These are phyloP conservation scores for Cavia porcellus DNA, from an alignment of 2,113 vertebrate genomes.

Conservation along the genomic window DNA sequence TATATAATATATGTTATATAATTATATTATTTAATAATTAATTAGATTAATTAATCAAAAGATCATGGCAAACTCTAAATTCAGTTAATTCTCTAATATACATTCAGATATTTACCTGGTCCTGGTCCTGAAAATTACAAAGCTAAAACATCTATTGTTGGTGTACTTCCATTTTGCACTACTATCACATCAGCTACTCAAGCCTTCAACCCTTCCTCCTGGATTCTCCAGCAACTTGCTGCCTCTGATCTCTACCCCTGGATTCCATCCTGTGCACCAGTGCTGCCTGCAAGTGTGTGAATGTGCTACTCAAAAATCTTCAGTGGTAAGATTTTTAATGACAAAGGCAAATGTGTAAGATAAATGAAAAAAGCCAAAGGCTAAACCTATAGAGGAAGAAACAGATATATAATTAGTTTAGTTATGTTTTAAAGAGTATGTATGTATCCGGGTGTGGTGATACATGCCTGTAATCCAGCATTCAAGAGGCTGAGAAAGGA, in stretches of 20 bases:
- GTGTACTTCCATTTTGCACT: background rate
- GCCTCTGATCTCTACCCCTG: background rate
- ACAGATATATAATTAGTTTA: background rate
- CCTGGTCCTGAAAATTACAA: background rate
- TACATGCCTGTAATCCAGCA: too few relatives aligned
- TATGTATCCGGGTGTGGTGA: background rate
- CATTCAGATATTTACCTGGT: background rate
- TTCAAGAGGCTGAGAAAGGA: too few relatives aligned
- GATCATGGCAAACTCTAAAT: background rate
- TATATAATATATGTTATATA: too few relatives aligned
- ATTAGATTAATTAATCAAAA: too few relatives aligned
- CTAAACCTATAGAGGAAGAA: background rate
- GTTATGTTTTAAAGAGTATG: constrained; percentile 52
- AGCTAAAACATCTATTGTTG: background rate
- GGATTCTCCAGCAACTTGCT: background rate
- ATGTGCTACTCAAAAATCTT: constrained; percentile 24
- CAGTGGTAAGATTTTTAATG: constrained; percentile 37
- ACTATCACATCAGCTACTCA: background rate
- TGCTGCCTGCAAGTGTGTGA: background rate
- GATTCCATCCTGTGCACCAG: background rate
- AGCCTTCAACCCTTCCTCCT: background rate
- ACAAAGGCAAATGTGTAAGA: background rate
- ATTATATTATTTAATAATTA: too few relatives aligned
- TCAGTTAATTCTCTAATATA: background rate
- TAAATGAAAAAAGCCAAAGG: background rate